These are phyloP conservation scores for Callocephalon fimbriatum DNA, from an alignment of 2,113 vertebrate species.

Conservation along the genomic window DNA sequence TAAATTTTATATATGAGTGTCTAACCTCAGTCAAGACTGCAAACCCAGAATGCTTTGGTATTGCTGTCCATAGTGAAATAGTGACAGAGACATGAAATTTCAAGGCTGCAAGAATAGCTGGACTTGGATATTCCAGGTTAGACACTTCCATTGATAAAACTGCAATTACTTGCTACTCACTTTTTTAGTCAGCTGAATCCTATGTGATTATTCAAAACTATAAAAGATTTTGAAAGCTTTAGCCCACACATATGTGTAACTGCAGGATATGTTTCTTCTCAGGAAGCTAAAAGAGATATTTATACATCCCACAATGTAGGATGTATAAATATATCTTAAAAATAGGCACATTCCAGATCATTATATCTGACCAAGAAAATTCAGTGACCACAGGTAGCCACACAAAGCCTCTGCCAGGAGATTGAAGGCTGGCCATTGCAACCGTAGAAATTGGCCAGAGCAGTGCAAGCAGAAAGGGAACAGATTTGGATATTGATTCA, in stretches of 20 bases:
- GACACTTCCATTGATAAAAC: neutral
- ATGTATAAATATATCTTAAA: neutral
- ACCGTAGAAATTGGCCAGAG: neutral
- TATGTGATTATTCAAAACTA: neutral
- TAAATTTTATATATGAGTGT: neutral
- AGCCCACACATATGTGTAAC: neutral
- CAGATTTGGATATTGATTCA: neutral
- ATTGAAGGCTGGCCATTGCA: neutral
- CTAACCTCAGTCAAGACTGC: neutral
- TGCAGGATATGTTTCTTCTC: neutral
- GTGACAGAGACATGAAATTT: neutral
- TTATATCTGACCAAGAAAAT: neutral
- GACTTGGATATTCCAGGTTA: neutral
- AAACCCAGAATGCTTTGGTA: neutral
- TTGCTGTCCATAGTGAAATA: neutral
- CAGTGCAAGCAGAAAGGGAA: neutral
- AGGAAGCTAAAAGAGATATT: neutral
- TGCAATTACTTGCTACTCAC: neutral
- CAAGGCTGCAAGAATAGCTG: neutral
- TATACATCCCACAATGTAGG: neutral
- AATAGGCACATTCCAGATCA: neutral
- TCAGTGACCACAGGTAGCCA: neutral
- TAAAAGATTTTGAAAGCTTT: neutral
- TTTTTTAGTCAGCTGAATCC: neutral
- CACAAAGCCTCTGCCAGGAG: neutral